Base-by-base conservation (phyloP, 2,113 vertebrate species). In the Ammodramus savannarum region DNA sequence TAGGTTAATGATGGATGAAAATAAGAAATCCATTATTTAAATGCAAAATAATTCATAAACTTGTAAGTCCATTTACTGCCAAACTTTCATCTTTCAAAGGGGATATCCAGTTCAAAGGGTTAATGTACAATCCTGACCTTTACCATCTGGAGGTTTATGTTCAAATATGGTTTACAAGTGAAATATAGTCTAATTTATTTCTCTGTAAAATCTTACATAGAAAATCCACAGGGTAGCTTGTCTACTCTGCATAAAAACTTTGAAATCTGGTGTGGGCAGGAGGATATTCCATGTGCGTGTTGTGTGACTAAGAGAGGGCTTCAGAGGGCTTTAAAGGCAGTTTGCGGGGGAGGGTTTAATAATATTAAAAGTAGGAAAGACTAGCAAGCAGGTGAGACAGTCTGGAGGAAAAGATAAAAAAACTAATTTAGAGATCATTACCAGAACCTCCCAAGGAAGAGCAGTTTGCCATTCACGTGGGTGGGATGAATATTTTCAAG, bases 1-100 rank as follows among this genome's bases (percentile, higher is more conserved):
- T 97, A 97, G 90, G 95, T 97, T 97, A 97, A 97, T 97, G 94
- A 96, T 92, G 67, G 93, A 95, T 97, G 79, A 95, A 98, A 97
- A 97, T 92, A 96, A 94, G 93, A 97, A 96, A 97, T 93, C 22
- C 65, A 95, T 78, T 3, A 93, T 97, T 96, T 94, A 97, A 90
- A 96, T 97, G 95, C 69, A 97, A 98, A 97, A 95, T 96, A 96
- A 96, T 91, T 93, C 54, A 90, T 95, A 96, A 97, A 86, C 26
- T 90, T 93, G 31, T 95, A 85, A 85, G 88, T 95, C 95, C 82
- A 85, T 95, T 97, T 95, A 51, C 91, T 97, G 77, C 51, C 78
- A 94, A 98, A 97, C 93, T 97, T 96, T 84, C 72, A 83, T 87
- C 63, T 96, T 95, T 96, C 93, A 93, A 93, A 97, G 77, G 54